Conservation (phyloP, 2,797 vertebrate genomes). For the Orientallactaga sibirica region DNA sequence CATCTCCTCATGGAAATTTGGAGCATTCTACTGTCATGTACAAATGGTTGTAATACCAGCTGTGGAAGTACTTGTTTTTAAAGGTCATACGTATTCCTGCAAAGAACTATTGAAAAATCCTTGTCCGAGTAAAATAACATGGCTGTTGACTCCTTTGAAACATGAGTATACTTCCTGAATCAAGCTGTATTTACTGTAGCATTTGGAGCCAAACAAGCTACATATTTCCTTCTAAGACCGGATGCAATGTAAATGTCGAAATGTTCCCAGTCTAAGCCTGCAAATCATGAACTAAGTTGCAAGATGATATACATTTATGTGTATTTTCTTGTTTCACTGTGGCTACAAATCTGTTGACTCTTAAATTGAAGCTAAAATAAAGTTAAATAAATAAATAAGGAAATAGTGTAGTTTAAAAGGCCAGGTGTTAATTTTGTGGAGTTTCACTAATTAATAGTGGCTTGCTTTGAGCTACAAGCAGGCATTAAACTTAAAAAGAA, state of each 20-base stretch:
- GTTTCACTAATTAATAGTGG: conserved; percentile 59
- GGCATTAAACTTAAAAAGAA: conserved; percentile 68
- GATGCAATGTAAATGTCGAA: conserved; percentile 3
- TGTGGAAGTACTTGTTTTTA: background rate
- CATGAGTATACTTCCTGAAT: background rate
- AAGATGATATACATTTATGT: background rate
- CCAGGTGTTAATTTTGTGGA: conserved; percentile 68
- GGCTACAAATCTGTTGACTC: background rate
- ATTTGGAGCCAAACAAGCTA: background rate
- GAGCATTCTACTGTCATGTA: background rate
- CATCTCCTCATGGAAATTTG: background rate
- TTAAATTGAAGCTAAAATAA: background rate
- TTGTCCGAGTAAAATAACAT: background rate
- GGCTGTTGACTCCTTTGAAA: background rate
- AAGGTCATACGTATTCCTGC: background rate
- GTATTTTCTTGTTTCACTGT: background rate
- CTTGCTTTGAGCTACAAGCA: conserved; percentile 56
- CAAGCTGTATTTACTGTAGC: background rate
- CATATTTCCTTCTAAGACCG: background rate
- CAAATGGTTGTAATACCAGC: background rate
- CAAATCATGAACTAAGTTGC: background rate
- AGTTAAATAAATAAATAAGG: background rate
- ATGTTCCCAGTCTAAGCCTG: background rate
- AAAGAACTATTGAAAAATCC: background rate
- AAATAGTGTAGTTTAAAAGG: background rate